Conservation (phyloP, 1,140 invertebrate species). For the Elymnias hypermnestra region DNA sequence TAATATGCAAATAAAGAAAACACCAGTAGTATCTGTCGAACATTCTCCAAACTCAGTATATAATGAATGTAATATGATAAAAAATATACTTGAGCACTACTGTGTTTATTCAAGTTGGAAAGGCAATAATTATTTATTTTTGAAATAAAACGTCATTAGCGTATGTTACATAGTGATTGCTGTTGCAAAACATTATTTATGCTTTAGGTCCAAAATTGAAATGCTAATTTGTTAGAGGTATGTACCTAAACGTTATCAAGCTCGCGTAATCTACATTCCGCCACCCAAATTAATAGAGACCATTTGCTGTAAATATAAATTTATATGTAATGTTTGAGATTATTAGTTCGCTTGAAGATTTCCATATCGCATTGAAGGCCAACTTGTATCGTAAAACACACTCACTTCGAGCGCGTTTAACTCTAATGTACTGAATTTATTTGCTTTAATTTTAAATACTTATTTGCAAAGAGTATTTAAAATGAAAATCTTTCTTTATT, state of each 20-base stretch:
- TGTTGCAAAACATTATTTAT: slow-evolving; percentile 15
- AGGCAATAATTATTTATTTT: background rate
- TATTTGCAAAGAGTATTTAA: too few relatives aligned
- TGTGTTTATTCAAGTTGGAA: too few relatives aligned
- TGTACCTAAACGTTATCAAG: slow-evolving; percentile 4
- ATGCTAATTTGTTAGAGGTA: slow-evolving; percentile 8
- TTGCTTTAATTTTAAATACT: too few relatives aligned
- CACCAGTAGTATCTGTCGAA: too few relatives aligned
- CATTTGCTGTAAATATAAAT: slow-evolving; percentile 3
- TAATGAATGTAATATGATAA: too few relatives aligned
- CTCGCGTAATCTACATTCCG: slow-evolving; percentile 11
- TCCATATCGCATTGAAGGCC: background rate
- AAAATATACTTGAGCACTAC: too few relatives aligned
- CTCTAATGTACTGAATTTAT: slow-evolving; percentile 3
- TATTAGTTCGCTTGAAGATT: slow-evolving; percentile 6
- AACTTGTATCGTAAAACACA: background rate
- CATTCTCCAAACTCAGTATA: too few relatives aligned
- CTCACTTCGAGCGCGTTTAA: slow-evolving; percentile 6
- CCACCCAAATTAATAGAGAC: background rate
- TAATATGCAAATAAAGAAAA: too few relatives aligned
- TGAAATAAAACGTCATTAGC: background rate
- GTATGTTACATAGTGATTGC: background rate
- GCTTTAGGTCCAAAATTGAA: slow-evolving; percentile 4
- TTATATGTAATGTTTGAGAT: background rate
- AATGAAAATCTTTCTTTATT: too few relatives aligned